Conservation (phyloP, 2,797 vertebrate genomes). For the Xiphorhynchus erythropygius region DNA sequence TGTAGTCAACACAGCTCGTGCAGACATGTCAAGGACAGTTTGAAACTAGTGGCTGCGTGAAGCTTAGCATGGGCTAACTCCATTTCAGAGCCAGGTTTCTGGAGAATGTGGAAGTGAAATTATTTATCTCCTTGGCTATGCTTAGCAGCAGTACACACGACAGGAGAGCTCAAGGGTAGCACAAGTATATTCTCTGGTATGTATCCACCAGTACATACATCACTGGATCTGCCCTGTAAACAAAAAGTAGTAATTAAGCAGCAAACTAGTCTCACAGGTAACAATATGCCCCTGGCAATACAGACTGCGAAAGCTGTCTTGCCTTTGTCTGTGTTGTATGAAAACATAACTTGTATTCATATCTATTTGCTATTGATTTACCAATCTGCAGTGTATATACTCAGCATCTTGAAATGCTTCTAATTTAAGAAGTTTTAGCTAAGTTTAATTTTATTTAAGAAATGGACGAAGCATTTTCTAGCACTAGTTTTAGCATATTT, state of each 20-base stretch:
- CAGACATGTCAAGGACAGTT: constrained; percentile 2
- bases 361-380: neutral
- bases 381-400: neutral
- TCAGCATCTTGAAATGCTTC: neutral
- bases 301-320: neutral
- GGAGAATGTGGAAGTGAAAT: neutral
- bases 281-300: neutral
- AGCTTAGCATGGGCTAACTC: neutral
- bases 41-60: neutral
- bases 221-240: neutral
- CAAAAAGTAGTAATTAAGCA: neutral
- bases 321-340: neutral
- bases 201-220: neutral
- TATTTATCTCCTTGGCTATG: neutral
- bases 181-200: neutral
- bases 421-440: neutral
- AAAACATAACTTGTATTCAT: neutral
- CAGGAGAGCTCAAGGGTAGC: neutral
- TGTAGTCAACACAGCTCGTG: neutral
- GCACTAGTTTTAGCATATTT: neutral
- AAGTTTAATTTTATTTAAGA: neutral
- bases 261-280: neutral
- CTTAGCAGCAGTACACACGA: neutral
- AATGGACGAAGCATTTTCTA: neutral
- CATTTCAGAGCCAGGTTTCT: neutral